Evolutionary conservation across 2,888 invertebrate species (phyloP).

Genomic region (Tupiocoris notatus): DNA sequence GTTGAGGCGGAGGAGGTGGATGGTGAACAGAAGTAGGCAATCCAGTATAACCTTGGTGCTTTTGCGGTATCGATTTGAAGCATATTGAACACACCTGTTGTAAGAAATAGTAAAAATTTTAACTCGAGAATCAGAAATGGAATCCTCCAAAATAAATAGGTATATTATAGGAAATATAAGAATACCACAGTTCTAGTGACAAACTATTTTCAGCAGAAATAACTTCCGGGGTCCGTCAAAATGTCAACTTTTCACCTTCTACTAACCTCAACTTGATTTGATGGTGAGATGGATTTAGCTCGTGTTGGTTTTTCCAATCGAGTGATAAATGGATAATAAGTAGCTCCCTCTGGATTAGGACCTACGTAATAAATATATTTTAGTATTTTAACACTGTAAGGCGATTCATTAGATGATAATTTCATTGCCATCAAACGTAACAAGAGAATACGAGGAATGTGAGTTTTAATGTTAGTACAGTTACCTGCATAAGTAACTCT

Average conservation of each 20-base stretch:
- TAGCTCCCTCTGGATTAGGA: conserved; percentile 59
- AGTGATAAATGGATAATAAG: conserved; percentile 86
- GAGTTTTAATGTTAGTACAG: conserved; percentile 53
- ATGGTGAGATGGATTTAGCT: conserved; percentile 75
- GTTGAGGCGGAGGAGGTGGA: conserved; percentile 6
- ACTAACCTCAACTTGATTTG: conserved; percentile 27
- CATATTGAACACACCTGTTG: conserved; percentile 34
- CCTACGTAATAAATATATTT: too few relatives aligned
- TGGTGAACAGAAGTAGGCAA: conserved; percentile 1
- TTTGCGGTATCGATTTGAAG: conserved; percentile 42
- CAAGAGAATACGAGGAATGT: too few relatives aligned
- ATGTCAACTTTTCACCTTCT: background rate
- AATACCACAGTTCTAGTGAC: background rate
- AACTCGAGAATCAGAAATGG: too few relatives aligned
- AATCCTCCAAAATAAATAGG: background rate
- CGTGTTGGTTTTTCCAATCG: conserved; percentile 73
- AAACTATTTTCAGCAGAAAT: background rate
- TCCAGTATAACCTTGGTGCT: conserved; percentile 29
- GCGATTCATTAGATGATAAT: too few relatives aligned
- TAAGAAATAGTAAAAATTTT: too few relatives aligned
- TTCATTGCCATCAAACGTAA: too few relatives aligned
- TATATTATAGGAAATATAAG: background rate
- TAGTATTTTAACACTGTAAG: too few relatives aligned
- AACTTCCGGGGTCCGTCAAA: background rate
- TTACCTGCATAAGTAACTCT: conserved; percentile 68